phyloP scores from a whole-genome alignment of 2,888 invertebrate genomes.

The Sphinx pinastri region DNA sequence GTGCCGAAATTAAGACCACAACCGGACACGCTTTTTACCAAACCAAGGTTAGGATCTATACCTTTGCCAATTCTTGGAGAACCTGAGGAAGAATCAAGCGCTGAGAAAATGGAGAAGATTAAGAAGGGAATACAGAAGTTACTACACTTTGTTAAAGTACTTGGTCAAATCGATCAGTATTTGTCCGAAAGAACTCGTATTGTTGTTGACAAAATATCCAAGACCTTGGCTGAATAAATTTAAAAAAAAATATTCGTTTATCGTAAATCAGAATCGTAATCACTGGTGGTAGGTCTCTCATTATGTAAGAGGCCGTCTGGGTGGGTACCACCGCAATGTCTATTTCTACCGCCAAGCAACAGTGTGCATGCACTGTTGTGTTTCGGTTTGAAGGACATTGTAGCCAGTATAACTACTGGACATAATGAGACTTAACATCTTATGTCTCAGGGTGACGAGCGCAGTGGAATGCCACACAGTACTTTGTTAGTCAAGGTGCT shows the following conservation, averaged over 20 bases:
- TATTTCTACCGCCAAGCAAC: no score
- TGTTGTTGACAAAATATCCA: slow-evolving; percentile 70
- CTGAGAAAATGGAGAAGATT: slow-evolving; percentile 71
- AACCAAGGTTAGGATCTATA: slow-evolving; percentile 63
- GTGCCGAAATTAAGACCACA: slow-evolving; percentile 58
- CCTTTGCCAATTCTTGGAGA: slow-evolving; percentile 48
- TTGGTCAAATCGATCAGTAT: slow-evolving; percentile 73
- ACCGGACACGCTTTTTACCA: slow-evolving; percentile 35
- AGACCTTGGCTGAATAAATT: slow-evolving; percentile 63
- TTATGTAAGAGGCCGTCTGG: no score
- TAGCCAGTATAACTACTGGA: no score
- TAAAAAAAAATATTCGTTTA: neutral
- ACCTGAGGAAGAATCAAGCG: slow-evolving; percentile 64
- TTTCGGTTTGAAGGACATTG: no score
- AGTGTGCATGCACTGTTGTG: no score
- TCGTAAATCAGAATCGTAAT: no score
- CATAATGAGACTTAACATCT: no score
- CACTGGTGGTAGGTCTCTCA: no score
- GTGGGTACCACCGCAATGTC: no score
- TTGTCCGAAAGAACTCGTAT: slow-evolving; percentile 72
- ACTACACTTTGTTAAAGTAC: slow-evolving; percentile 71
- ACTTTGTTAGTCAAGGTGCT: no score
- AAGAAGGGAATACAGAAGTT: slow-evolving; percentile 76
- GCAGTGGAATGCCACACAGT: no score
- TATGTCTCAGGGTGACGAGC: no score